Base-by-base conservation (phyloP, 37 sponge, comb jelly and placozoan species). In the Chondrilla cf. caribensis region DNA sequence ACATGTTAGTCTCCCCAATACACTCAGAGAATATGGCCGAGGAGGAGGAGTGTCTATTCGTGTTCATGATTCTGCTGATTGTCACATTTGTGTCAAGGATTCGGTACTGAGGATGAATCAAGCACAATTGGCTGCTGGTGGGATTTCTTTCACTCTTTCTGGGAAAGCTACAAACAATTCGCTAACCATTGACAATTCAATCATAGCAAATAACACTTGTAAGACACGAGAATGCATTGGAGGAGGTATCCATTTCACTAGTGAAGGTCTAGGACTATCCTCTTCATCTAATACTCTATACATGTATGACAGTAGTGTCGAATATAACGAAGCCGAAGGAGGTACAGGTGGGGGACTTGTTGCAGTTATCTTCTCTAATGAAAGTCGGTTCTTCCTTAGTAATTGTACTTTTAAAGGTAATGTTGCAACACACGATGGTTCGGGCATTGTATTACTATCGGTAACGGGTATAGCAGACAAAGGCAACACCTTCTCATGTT, bases 371-470 rank as follows among this genome's bases (percentile, higher is more conserved):
- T 67, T 33, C 68, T 31, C 32, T 6, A 67, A 33, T 29, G 32
- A 67, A 4, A 67, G 68, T 67, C 35, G 33, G 2, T 67, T 31
- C 35, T 8, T 67, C 26, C 82, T 91, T 75, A 83, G 39, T 33
- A 77, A 79, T 36, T 85, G 92, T 32, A 26, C 8, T 2, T 91
- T 91, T 44, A 9, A 54, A 7, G 25, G 37, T 25, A 91, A 91
- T 73, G 43, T 59, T 19, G 92, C 88, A 2, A 1, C 38, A 17
- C 83, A 81, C 36, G 93, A 92, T 11, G 89, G 93, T 18, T 88
- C 89, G 22, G 89, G 87, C 58, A 84, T 92, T 22, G 87, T 88
- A 2, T 67, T 88, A 41, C 88, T 92, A 41, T 92, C 93, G 11
- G 60, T 88, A 54, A 84, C 85, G 24, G 84, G 80, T 80, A 87